phyloP scores from a whole-genome alignment of 2,797 vertebrate genomes.

The Oreochromis grahami region DNA sequence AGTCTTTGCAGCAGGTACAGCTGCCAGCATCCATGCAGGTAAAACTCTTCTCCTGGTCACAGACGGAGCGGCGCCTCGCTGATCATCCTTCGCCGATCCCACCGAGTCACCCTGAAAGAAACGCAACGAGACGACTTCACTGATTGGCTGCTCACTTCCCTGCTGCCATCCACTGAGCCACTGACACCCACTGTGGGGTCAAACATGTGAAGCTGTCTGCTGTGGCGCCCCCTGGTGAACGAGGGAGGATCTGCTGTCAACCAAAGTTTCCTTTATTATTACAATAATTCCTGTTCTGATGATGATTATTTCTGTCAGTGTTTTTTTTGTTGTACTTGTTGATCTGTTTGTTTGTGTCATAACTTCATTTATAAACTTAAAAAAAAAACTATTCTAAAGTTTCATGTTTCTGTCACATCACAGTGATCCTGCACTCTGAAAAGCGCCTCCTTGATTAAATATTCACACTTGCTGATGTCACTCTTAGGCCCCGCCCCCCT shows the following conservation, averaged over 20 bases:
- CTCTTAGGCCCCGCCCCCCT: neutral
- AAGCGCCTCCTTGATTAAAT: neutral
- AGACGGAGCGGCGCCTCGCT: accelerated
- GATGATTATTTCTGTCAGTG: neutral
- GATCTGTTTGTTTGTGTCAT: neutral
- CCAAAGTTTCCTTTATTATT: neutral
- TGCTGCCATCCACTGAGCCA: neutral
- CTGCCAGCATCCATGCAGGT: conserved; percentile 71
- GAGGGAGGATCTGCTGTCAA: neutral
- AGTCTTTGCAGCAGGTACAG: neutral
- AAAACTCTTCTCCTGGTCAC: conserved; percentile 51
- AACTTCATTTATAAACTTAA: neutral
- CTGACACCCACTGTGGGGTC: neutral
- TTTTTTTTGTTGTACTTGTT: neutral
- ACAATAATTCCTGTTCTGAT: neutral
- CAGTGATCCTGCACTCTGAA: neutral
- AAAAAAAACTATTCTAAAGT: neutral
- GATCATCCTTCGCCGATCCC: accelerated
- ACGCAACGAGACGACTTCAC: neutral
- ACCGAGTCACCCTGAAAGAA: neutral
- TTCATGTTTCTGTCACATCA: neutral
- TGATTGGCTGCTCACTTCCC: neutral
- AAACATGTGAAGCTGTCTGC: neutral
- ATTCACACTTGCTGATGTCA: accelerated
- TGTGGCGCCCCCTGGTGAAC: neutral